Evolutionary conservation across 2,888 invertebrate genomes (phyloP), one percentile per base, ranked within the genome.

Genomic region (Salpingus planirostris): DNA sequence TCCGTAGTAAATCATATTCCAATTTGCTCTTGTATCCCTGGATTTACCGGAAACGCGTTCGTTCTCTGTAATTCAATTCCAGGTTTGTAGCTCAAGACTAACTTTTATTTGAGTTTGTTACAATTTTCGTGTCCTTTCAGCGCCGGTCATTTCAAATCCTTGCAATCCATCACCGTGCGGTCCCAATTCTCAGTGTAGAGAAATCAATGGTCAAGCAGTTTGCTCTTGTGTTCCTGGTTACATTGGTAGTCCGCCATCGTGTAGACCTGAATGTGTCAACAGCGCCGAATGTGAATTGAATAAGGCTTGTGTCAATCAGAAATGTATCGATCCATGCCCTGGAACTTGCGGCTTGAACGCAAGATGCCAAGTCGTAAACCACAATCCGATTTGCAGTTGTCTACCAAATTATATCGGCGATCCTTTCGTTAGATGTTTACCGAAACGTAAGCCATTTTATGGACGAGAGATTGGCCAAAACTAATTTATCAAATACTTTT

Each of bases 251-350:
- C 84, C 85, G 13, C 80, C 81, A 62, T 77, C 78, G 12, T 84
- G 83, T 59, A 70, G 79, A 23, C 84, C 83, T n/a, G 83, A 84
- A 64, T 84, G 84, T 61, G 66, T 77, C 1, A 58, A 76, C 21
- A 78, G 78, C 54, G 74, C 80, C 1, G 84, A 83, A 50, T 84
- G 84, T 58, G 63, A 76, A 2, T 74, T 78, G 21, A 77, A 80
- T 52, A 74, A 69, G 55, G 81, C 83, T 2, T 86, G 85, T 44
- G 70, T 79, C 22, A 74, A 75, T 42, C 77, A 78, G 44, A 81
- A 81, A 64, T 86, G 86, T 73, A 68, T 71, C 52, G 80, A 87
- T 63, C 86, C 87, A 15, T 87, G 87, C 51, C 80, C 80, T 2
- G 85, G 84, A 42, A 76, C 77, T 15, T 87, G 87, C 57, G 85